phyloP scores from a whole-genome alignment of 2,888 invertebrate species.

The Drosophila longiperda region DNA sequence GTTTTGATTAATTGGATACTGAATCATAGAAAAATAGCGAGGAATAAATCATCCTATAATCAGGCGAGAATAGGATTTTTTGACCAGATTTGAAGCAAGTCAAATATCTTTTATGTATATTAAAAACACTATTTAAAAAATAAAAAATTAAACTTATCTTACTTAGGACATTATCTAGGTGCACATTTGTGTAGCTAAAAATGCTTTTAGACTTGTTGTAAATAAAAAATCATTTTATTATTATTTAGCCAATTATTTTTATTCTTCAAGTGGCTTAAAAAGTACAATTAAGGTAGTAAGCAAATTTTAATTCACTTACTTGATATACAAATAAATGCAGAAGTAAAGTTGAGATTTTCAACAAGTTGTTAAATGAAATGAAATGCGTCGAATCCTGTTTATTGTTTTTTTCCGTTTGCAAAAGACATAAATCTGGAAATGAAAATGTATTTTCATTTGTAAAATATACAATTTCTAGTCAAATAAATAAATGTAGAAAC shows the following conservation, averaged over 20 bases:
- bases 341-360: not conserved
- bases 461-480: conserved; percentile 17
- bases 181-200: not conserved
- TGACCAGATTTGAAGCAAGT: not conserved
- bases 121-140: not conserved
- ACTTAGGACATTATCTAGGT: not conserved
- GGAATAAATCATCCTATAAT: too few relatives aligned
- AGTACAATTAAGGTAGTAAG: too few relatives aligned
- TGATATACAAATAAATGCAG: not conserved
- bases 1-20: too few relatives aligned
- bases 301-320: not conserved
- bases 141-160: too few relatives aligned
- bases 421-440: conserved; percentile 12
- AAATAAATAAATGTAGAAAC: conserved; percentile 28
- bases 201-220: not conserved
- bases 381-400: not conserved
- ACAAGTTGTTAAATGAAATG: conserved; percentile 3
- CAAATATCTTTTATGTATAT: too few relatives aligned
- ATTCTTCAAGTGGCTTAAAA: not conserved
- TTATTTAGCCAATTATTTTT: not conserved
- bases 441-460: conserved; percentile 10
- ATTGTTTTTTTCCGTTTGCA: conserved; percentile 3
- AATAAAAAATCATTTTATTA: not conserved
- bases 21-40: too few relatives aligned
- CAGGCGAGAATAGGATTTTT: too few relatives aligned